Base-by-base conservation (phyloP, 2,113 vertebrate species). In the Narcine bancroftii region DNA sequence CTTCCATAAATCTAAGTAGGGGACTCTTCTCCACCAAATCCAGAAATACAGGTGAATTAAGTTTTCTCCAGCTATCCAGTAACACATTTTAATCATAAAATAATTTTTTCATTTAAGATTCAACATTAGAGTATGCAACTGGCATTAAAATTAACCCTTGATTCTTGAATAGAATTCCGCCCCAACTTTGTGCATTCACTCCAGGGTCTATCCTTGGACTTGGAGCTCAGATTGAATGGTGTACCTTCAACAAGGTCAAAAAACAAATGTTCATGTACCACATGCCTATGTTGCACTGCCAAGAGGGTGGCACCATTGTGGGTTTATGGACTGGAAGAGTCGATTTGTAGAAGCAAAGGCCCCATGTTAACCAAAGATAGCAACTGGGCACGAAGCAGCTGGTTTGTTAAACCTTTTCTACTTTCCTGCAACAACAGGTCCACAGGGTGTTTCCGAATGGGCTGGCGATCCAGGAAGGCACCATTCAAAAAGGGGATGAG, bases 401-500 rank as follows among this genome's bases (percentile, higher is more conserved):
- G 45, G 76, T n/a, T n/a, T 13, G 42, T 50, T 17, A 26, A 47
- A 39, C 19, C 9, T 63, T 63, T 39, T 65, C 63, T 65, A 65
- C 56, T 65, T 24, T 0, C 63, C 36, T 45, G n/a, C 24, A 69
- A 39, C 29, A 75, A 65, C 73, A 99, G 99, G 98, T 99, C 56
- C 98, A 99, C 94, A 97, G 94, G 53, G 97, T 99, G 87, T 99
- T 99, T 93, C 96, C 97, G 50, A 95, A 94, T 0, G 98, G 99
- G 24, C 94, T 99, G 93, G 98, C 97, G 0, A 96, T 95, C 92
- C 97, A 98, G 94, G 97, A 99, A 94, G 98, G 98, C 45, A 99
- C 98, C 10, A 98, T 99, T 50, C 96, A 97, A 94, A 98, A 97
- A 95, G 98, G 98, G 81, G 97, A 97, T 0, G 97, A 98, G 94